Percentiles rank a stretch among this genome's conserved stretches.
Evolutionary conservation across 1,140 invertebrate genomes (phyloP).

Genomic region (Homalodisca vitripennis): DNA sequence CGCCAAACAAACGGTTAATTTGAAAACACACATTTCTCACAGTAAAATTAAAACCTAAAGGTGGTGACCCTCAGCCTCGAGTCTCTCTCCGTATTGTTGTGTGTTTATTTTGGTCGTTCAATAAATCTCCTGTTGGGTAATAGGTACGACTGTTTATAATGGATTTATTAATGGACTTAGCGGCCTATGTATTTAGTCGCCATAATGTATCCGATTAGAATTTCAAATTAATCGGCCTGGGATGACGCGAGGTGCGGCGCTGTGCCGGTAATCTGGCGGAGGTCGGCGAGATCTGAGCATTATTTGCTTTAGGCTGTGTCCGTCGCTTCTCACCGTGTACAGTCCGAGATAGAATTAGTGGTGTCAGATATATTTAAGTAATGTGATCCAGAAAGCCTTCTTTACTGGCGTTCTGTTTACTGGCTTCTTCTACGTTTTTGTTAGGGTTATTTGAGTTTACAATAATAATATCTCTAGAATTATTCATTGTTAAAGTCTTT

Average conservation of each 20-base stretch:
- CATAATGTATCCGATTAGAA: constrained; percentile 25
- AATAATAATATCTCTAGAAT: too few species aligned
- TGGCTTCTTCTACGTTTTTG: too few species aligned
- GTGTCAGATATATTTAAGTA: too few species aligned
- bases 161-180: constrained; percentile 26
- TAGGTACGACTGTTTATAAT: constrained; percentile 5
- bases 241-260: neutral
- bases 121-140: neutral
- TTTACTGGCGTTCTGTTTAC: too few species aligned
- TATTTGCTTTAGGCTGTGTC: too few species aligned
- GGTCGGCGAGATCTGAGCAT: neutral
- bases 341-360: too few species aligned
- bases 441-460: too few species aligned
- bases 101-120: neutral
- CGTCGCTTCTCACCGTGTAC: too few species aligned
- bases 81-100: neutral
- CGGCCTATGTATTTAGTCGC: constrained; percentile 22
- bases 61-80: neutral
- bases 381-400: too few species aligned
- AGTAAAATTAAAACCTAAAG: neutral
- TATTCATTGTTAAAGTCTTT: too few species aligned
- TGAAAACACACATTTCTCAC: neutral
- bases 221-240: neutral
- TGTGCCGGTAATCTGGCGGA: neutral
- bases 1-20: too few species aligned